A percentile compares a stretch with the other conserved stretches of the same genome.
phyloP scores from a whole-genome alignment of 2,888 invertebrate genomes.

The Agrotis clavis region DNA sequence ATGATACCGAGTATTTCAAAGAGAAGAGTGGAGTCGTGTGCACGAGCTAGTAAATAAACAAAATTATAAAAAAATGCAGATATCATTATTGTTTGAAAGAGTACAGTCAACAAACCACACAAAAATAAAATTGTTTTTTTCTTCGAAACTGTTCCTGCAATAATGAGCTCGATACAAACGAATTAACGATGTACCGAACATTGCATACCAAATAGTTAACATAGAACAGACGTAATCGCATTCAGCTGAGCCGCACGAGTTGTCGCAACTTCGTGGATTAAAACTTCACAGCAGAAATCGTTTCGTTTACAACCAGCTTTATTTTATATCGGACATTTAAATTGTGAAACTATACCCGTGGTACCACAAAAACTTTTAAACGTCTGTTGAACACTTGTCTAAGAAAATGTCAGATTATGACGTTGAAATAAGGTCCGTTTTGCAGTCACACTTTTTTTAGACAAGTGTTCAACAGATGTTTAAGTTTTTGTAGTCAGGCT shows the following conservation, averaged over 20 bases:
- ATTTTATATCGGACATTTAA: conserved; percentile 8
- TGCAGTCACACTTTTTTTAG: no score
- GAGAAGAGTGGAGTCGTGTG: no score
- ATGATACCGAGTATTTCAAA: no score
- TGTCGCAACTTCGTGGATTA: conserved; percentile 26
- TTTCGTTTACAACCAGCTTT: conserved; percentile 39
- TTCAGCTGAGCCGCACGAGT: conserved; percentile 28
- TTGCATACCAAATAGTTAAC: conserved; percentile 17
- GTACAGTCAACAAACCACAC: neutral
- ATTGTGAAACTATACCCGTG: neutral
- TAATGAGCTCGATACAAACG: neutral
- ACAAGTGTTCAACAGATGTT: no score
- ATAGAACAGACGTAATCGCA: conserved; percentile 34
- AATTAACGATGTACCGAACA: neutral
- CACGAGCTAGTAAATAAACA: no score
- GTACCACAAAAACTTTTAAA: no score
- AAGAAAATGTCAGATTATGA: no score
- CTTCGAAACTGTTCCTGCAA: neutral
- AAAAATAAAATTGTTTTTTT: neutral
- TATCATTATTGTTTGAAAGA: no score
- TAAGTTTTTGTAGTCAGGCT: no score
- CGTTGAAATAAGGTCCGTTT: no score
- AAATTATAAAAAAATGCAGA: no score
- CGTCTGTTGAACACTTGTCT: no score
- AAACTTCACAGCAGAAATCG: conserved; percentile 43